Conservation (phyloP, 2,797 vertebrate genomes). For the Acanthornis magna region DNA sequence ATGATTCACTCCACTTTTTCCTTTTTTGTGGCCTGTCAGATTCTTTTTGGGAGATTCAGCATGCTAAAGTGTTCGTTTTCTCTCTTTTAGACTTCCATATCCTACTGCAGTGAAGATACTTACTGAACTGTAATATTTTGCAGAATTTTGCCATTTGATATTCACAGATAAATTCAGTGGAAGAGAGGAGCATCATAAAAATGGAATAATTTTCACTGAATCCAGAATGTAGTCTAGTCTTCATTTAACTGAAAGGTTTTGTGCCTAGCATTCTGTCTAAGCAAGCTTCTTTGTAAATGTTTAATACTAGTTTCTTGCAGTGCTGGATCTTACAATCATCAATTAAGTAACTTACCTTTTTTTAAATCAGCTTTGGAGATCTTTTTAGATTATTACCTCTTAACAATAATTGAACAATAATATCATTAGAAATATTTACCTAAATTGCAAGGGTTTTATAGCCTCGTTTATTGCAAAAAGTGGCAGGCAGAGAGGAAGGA, state of each 20-base stretch:
- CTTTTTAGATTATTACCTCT: background rate
- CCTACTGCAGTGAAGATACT: background rate
- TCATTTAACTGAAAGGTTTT: background rate
- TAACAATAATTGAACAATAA: background rate
- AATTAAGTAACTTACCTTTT: background rate
- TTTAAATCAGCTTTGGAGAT: background rate
- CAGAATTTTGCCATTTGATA: slow-evolving; percentile 32
- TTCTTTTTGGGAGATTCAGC: slow-evolving; percentile 2
- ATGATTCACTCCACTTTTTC: background rate
- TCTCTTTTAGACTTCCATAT: slow-evolving; percentile 14
- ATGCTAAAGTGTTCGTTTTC: slow-evolving; percentile 17
- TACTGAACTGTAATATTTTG: slow-evolving; percentile 25
- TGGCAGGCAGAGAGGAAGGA: background rate
- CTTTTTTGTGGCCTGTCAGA: background rate
- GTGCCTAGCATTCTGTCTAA: background rate
- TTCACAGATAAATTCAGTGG: background rate
- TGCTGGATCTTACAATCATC: background rate
- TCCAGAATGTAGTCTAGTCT: background rate
- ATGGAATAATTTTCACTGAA: background rate
- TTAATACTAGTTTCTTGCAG: background rate
- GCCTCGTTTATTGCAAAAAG: background rate
- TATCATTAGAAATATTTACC: background rate
- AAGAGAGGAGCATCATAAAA: background rate
- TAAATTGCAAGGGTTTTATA: background rate
- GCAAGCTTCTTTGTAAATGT: background rate